Base-by-base conservation (phyloP, 2,113 vertebrate genomes). In the Mormyrus iriodes region DNA sequence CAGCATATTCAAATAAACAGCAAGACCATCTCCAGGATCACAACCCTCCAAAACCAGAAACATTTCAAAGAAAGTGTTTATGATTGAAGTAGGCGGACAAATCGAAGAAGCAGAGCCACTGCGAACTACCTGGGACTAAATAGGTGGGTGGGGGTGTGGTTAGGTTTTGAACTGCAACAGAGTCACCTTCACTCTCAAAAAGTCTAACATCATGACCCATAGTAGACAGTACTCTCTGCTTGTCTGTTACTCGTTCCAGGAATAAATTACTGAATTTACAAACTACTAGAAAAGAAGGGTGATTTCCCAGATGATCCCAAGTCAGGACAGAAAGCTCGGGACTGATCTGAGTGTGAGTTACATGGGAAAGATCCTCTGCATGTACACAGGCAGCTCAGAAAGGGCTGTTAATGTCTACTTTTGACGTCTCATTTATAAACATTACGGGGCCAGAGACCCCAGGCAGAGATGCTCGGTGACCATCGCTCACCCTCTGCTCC, bases 351-450 rank as follows among this genome's bases (percentile, higher is more conserved):
- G 53, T 73, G 44, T 87, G 52, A 53, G 53, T 3, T 4, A 73
- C 85, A 44, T 73, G 89, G 89, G 87, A 79, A 86, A 92, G 91
- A 91, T 19, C 4, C 5, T 51, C 89, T 88, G 91, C 90, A 91
- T 91, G 93, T 90, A 92, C 92, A 91, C 91, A 93, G 92, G 91
- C 92, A 90, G 92, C 90, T 93, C 92, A 90, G 9, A n/a, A 44
- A 31, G 17, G 89, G 91, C 94, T 93, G 95, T 93, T 94, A 93
- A 95, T 95, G 93, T 95, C 95, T 91, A 91, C 94, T 95, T 94
- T 94, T 94, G 93, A 95, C 92, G 93, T 94, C 94, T 94, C 93
- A 95, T 94, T 93, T 94, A 93, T 95, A 96, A 95, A 95, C 95
- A 95, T 95, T 95, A 94, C 91, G 95, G 94, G 93, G 94, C 65